phyloP scores from a whole-genome alignment of 2,113 vertebrate species.

The Turnix velox region DNA sequence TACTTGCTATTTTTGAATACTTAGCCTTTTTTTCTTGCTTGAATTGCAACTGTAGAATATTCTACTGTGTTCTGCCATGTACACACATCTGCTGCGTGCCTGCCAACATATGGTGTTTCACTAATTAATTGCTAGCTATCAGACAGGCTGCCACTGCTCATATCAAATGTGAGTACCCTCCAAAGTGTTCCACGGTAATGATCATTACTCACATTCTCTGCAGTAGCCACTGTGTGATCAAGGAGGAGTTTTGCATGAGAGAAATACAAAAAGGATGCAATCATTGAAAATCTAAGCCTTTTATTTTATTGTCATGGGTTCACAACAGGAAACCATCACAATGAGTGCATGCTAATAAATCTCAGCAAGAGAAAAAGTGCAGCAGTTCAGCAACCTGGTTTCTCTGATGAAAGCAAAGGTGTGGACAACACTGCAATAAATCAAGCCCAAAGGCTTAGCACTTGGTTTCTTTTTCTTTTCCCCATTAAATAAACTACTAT shows the following conservation, averaged over 20 bases:
- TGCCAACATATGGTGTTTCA: slow-evolving; percentile 56
- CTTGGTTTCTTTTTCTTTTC: not conserved
- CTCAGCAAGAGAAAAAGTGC: not conserved
- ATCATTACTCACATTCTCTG: not conserved
- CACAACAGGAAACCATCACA: not conserved
- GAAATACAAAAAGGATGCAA: not conserved
- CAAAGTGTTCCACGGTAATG: not conserved
- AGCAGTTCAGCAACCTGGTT: not conserved
- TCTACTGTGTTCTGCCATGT: not conserved
- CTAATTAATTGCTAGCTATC: slow-evolving; percentile 65
- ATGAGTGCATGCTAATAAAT: not conserved
- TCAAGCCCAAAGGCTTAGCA: not conserved
- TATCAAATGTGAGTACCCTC: slow-evolving; percentile 33
- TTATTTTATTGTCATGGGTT: not conserved
- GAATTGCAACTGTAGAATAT: slow-evolving; percentile 29
- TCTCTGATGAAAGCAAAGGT: not conserved
- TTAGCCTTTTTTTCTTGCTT: not conserved
- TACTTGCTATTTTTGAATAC: not conserved
- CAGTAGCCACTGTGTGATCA: not conserved
- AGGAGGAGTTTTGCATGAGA: not conserved
- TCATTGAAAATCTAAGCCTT: not conserved
- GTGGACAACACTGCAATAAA: not conserved
- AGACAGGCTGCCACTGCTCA: slow-evolving; percentile 30
- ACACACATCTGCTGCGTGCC: slow-evolving; percentile 49
- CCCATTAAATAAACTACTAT: not conserved